Evolutionary conservation across 2,888 invertebrate genomes (phyloP).

Genomic region (Siphonodentalium dalli): DNA sequence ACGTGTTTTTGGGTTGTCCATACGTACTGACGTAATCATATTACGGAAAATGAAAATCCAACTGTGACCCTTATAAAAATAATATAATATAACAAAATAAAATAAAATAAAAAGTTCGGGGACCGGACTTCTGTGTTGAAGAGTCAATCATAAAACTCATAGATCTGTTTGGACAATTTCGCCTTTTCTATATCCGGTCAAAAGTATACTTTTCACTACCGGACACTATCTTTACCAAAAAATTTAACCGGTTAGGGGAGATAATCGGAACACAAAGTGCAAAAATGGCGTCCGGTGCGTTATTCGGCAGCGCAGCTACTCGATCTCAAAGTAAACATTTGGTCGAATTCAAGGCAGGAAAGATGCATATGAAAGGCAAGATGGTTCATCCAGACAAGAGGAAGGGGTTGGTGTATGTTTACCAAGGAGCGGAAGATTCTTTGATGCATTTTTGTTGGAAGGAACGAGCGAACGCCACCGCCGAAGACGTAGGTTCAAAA

Average conservation of each 20-base stretch:
- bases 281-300: conserved; percentile 53
- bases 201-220: background rate
- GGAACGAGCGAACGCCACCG: conserved; percentile 88
- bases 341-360: conserved; percentile 93
- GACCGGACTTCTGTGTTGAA: too few relatives aligned
- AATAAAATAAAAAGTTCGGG: too few relatives aligned
- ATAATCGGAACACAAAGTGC: background rate
- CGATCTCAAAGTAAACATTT: conserved; percentile 79
- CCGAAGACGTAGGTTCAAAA: conserved; percentile 79
- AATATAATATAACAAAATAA: too few relatives aligned
- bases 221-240: background rate
- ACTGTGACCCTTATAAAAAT: too few relatives aligned
- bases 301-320: conserved; percentile 73
- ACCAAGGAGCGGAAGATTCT: conserved; percentile 96
- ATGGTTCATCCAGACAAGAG: conserved; percentile 86
- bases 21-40: too few relatives aligned
- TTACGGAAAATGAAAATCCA: too few relatives aligned
- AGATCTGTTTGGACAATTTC: too few relatives aligned
- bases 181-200: background rate
- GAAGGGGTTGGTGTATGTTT: conserved; percentile 92
- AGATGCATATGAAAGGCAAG: conserved; percentile 92
- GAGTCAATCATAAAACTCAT: too few relatives aligned
- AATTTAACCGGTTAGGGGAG: too few relatives aligned
- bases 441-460: conserved; percentile 99
- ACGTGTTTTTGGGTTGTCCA: too few relatives aligned